Evolutionary conservation across 2,888 invertebrate species (phyloP).

Genomic region (Drosophila anomalipes): DNA sequence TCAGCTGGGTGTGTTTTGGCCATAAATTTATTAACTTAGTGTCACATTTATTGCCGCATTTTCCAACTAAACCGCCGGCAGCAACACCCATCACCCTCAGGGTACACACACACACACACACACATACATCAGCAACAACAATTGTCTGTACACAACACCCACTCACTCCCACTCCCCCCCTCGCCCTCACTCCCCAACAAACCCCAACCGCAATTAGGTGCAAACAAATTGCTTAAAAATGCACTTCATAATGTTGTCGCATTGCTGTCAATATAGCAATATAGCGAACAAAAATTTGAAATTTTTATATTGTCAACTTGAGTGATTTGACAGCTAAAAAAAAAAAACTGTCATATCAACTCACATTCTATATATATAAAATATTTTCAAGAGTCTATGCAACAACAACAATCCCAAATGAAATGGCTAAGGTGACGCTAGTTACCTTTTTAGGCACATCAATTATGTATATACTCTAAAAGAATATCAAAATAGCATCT

Average conservation of each 20-base stretch:
- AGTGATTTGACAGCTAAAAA: slow-evolving; percentile 16
- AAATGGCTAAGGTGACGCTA: not conserved
- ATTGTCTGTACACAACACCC: not conserved
- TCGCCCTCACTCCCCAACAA: not conserved
- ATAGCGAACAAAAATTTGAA: slow-evolving; percentile 2
- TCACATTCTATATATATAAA: not conserved
- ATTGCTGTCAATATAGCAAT: slow-evolving; percentile 34
- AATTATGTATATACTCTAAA: not conserved
- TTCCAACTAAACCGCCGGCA: slow-evolving; percentile 47
- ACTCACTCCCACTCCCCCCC: no score
- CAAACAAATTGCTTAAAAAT: slow-evolving; percentile 48
- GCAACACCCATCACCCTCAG: slow-evolving; percentile 13
- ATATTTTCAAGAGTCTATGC: not conserved
- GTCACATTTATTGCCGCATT: slow-evolving; percentile 74
- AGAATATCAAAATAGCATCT: not conserved
- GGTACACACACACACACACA: not conserved
- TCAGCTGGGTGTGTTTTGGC: slow-evolving; percentile 73
- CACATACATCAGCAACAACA: slow-evolving; percentile 25
- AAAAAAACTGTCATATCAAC: not conserved
- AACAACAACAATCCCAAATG: not conserved
- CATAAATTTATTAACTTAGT: slow-evolving; percentile 81
- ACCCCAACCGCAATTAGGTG: not conserved
- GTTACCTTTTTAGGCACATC: not conserved
- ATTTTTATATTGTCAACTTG: slow-evolving; percentile 15
- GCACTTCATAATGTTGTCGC: slow-evolving; percentile 40